These are phyloP conservation scores for Andrena bucephala DNA, from an alignment of 2,888 invertebrate genomes.

Conservation along the genomic window DNA sequence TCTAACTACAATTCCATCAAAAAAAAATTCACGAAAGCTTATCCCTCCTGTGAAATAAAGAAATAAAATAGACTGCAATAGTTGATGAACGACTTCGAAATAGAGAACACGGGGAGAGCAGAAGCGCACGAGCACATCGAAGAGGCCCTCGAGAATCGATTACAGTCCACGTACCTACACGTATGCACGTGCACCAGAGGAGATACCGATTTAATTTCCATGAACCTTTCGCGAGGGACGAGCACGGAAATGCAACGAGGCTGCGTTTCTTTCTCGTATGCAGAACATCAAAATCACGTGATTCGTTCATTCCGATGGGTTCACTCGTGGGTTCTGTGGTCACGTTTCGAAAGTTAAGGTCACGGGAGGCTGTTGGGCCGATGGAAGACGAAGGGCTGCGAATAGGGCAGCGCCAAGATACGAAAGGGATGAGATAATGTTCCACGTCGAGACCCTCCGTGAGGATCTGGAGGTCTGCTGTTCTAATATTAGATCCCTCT, in stretches of 20 bases:
- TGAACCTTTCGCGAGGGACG: not conserved
- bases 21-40: too few relatives aligned
- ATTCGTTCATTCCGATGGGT: conserved; percentile 28
- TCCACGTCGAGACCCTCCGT: conserved; percentile 51
- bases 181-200: conserved; percentile 1
- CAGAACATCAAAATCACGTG: conserved; percentile 24
- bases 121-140: not conserved
- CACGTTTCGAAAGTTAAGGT: conserved; percentile 44
- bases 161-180: conserved; percentile 4
- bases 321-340: conserved; percentile 28
- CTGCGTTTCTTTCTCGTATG: conserved; percentile 1
- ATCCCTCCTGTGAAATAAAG: too few relatives aligned
- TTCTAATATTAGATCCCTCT: conserved; percentile 68
- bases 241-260: not conserved
- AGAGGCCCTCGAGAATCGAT: conserved; percentile 36
- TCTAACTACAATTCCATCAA: too few relatives aligned
- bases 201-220: conserved; percentile 30
- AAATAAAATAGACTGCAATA: not conserved
- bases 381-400: conserved; percentile 32
- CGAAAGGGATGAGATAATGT: conserved; percentile 60
- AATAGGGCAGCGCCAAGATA: not conserved
- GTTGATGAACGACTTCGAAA: too few relatives aligned
- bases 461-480: conserved; percentile 57
- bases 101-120: not conserved
- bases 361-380: conserved; percentile 37